Evolutionary conservation across 2,888 invertebrate species (phyloP).

Genomic region (Volucella zonaria): DNA sequence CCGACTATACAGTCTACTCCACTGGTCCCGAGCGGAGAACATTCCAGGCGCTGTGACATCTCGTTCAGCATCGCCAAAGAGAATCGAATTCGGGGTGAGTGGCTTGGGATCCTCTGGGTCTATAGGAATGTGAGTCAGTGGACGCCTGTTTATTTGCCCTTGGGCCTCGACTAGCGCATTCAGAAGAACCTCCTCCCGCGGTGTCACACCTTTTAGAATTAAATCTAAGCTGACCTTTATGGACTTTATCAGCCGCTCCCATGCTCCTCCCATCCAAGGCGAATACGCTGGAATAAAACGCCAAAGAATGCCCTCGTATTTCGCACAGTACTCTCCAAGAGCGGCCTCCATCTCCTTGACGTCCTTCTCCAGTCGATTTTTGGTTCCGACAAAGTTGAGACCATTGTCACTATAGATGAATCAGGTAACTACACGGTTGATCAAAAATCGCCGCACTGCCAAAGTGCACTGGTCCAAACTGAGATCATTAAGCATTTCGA

Average conservation of each 20-base stretch:
- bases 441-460: too few species aligned
- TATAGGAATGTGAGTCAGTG: slow-evolving; percentile 12
- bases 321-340: not conserved
- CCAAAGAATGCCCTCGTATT: slow-evolving; percentile 7
- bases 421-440: too few species aligned
- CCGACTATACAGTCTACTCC: slow-evolving; percentile 27
- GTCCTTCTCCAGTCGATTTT: not conserved
- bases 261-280: slow-evolving; percentile 19
- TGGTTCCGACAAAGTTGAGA: slow-evolving; percentile 18
- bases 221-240: slow-evolving; percentile 6
- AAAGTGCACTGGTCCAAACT: too few species aligned
- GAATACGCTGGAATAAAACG: slow-evolving; percentile 7
- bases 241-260: slow-evolving; percentile 5
- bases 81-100: slow-evolving; percentile 32
- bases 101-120: slow-evolving; percentile 23
- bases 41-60: slow-evolving; percentile 20
- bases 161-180: slow-evolving; percentile 12
- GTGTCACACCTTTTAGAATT: slow-evolving; percentile 5
- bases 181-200: slow-evolving; percentile 23
- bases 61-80: slow-evolving; percentile 1
- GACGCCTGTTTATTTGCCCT: slow-evolving; percentile 15
- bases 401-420: slow-evolving; percentile 20
- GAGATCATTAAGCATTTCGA: too few species aligned
- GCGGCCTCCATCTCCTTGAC: not conserved
- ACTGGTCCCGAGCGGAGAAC: slow-evolving; percentile 3